These are phyloP conservation scores for Isotomurus palustris DNA, from an alignment of 2,888 invertebrate species.

Conservation along the genomic window DNA sequence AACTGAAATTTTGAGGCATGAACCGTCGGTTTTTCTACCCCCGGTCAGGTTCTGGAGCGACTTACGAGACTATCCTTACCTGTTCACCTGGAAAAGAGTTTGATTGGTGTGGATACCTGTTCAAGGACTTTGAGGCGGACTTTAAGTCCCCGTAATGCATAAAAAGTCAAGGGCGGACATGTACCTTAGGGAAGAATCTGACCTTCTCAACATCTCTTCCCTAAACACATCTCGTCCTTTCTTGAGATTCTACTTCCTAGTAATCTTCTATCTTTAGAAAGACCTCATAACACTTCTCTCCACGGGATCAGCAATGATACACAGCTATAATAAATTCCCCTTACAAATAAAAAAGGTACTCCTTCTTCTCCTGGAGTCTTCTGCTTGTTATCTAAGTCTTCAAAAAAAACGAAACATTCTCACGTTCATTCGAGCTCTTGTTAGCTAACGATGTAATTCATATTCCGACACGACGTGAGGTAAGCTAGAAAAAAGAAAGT, in stretches of 20 bases:
- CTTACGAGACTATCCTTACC: neutral
- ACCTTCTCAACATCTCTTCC: slow-evolving; percentile 13
- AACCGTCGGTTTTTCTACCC: slow-evolving; percentile 43
- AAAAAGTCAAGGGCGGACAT: slow-evolving; percentile 39
- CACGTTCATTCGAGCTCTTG: too few relatives aligned
- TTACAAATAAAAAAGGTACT: too few relatives aligned
- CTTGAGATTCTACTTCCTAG: too few relatives aligned
- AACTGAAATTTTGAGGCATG: slow-evolving; percentile 34
- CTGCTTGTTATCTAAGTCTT: too few relatives aligned
- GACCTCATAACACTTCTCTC: slow-evolving; percentile 8
- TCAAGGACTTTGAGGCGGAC: slow-evolving; percentile 31
- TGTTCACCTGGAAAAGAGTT: neutral
- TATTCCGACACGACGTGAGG: too few relatives aligned
- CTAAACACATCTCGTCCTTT: slow-evolving; percentile 13
- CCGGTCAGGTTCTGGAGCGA: slow-evolving; percentile 16
- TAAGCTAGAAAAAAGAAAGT: too few relatives aligned
- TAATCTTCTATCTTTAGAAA: too few relatives aligned
- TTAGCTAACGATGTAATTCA: too few relatives aligned
- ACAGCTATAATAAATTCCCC: too few relatives aligned
- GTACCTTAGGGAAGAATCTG: slow-evolving; percentile 1
- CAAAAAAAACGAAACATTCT: too few relatives aligned
- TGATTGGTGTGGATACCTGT: slow-evolving; percentile 14
- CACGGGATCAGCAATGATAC: neutral
- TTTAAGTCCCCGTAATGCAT: slow-evolving; percentile 15
- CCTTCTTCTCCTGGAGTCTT: too few relatives aligned